Percentiles rank a stretch among this genome's conserved stretches.
Conservation (phyloP, 2,113 vertebrate genomes). For the Acanthisitta chloris region DNA sequence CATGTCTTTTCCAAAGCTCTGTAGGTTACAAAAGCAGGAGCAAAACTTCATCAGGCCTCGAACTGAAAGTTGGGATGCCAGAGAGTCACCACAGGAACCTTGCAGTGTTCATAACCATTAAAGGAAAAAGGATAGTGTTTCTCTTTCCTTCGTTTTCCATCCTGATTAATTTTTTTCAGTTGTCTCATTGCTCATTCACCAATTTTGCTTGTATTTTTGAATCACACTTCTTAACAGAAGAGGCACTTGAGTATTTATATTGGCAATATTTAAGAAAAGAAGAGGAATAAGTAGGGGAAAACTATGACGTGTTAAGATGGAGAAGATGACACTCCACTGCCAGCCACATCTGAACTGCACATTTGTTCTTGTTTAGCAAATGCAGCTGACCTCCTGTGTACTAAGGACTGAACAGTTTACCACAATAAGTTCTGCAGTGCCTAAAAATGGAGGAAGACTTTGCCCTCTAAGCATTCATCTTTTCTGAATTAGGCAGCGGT, state of each 20-base stretch:
- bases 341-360: not conserved
- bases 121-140: not conserved
- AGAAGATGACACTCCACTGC: not conserved
- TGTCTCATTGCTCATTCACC: not conserved
- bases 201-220: not conserved
- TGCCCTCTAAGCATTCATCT: not conserved
- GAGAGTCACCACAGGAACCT: not conserved
- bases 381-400: not conserved
- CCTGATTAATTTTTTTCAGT: rapidly evolving
- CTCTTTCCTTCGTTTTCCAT: not conserved
- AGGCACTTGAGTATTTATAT: not conserved
- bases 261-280: not conserved
- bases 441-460: not conserved
- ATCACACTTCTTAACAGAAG: not conserved
- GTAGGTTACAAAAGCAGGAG: not conserved
- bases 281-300: not conserved
- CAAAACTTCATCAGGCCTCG: not conserved
- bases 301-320: not conserved
- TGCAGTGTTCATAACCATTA: not conserved
- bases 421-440: not conserved
- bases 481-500: not conserved
- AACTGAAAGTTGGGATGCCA: not conserved
- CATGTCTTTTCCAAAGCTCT: not conserved
- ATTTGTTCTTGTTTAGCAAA: not conserved
- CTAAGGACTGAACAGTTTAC: not conserved